Percentiles rank a stretch among this genome's conserved stretches.
These are phyloP conservation scores for Emydocephalus ijimae DNA, from an alignment of 2,113 vertebrate species.

Conservation along the genomic window DNA sequence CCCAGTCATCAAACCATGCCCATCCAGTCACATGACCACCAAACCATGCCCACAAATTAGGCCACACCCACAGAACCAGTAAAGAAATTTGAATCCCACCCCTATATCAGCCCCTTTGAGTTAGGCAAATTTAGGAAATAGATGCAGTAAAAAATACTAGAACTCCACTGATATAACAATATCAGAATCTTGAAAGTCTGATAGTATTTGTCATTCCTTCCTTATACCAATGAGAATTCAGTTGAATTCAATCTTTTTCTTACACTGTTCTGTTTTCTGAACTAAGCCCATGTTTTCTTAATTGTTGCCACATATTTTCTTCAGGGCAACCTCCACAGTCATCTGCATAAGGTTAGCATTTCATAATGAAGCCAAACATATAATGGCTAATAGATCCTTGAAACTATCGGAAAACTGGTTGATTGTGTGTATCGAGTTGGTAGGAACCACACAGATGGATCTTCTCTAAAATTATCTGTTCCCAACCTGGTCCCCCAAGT, in stretches of 20 bases:
- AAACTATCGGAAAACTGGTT: not conserved
- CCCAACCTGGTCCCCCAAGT: not conserved
- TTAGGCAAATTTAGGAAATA: not conserved
- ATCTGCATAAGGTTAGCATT: not conserved
- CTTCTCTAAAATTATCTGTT: not conserved
- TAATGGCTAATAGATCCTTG: not conserved
- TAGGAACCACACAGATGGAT: not conserved
- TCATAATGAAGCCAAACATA: not conserved
- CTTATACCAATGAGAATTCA: not conserved
- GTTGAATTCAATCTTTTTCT: not conserved
- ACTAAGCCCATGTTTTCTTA: not conserved
- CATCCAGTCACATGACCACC: too few relatives aligned
- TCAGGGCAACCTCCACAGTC: not conserved
- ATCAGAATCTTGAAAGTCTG: not conserved
- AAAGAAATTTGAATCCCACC: too few relatives aligned
- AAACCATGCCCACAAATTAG: too few relatives aligned
- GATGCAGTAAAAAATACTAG: not conserved
- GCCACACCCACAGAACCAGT: too few relatives aligned
- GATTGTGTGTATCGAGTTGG: not conserved
- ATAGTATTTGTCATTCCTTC: not conserved
- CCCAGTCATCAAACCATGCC: too few relatives aligned
- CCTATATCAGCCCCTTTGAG: not conserved
- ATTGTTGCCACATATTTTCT: not conserved
- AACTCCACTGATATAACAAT: not conserved
- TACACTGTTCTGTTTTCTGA: not conserved